Evolutionary conservation across 1,140 invertebrate genomes (phyloP), one percentile per base, ranked within the genome.

Genomic region (Pseudachorutes palmiensis): DNA sequence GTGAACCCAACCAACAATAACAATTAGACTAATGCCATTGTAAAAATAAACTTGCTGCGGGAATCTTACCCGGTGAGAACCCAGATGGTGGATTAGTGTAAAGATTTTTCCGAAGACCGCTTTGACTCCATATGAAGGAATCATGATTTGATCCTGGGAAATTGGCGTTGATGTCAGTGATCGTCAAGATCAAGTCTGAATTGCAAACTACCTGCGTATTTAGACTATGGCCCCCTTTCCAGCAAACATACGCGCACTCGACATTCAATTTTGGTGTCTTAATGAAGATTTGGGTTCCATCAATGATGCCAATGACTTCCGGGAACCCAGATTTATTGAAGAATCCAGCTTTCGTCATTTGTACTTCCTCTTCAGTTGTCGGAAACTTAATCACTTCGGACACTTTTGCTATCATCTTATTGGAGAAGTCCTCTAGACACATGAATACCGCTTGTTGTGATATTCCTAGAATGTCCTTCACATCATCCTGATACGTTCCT

Each of bases 71-170:
- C 3, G 64, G n/a, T 1, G 66, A 5, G 32, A 49, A 64, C 3
- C 66, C 66, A 26, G 59, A 28, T 22, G 65, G 65, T n/a, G 62
- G 36, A 24, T 62, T 30, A 48, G 31, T 28, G 9, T 51, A 0
- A 65, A 70, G 59, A 57, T 24, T 41, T 33, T 2, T 19, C 12
- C 63, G 1, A 2, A 57, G 16, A 16, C 26, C 57, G 28, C 49
- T 36, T 26, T 31, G n/a, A 22, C 22, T 48, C 67, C 66, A 68
- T 28, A 71, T 71, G 29, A 49, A 68, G 26, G 48, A 60, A 66
- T 80, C 78, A 65, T 78, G 77, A 22, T 66, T 66, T 49, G 68
- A 73, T n/a, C 77, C 77, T 2, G 76, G 77, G 77, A 76, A 80
- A 24, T 76, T 66, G 41, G 73, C 72, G n/a, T 79, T 76, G 45